Evolutionary conservation across 1,140 invertebrate species (phyloP), one percentile per base, ranked within the genome.

Genomic region (Cydia strobilella): DNA sequence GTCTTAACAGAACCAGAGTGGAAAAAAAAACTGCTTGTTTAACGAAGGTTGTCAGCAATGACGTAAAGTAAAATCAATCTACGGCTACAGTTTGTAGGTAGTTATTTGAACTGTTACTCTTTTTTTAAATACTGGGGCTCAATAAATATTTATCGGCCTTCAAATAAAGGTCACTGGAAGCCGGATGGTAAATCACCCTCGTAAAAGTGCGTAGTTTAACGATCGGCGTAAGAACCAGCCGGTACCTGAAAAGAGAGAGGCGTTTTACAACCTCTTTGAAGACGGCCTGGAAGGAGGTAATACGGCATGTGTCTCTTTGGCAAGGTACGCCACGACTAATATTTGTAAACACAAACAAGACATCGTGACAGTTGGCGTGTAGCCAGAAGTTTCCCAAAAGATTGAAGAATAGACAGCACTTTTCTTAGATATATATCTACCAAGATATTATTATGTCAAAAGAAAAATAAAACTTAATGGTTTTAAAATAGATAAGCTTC

Each of bases 301-400:
- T 35, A 69, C 23, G 39, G 74, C 75, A 48, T 63, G 72, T 80
- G 75, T 73, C 76, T 74, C 74, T n/a, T 59, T 2, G 20, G 54
- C 42, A 4, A 59, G 54, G 20, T 59, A 23, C 20, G n/a, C 23
- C 54, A 10, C 18, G 54, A 10, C 54, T 59, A 59, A 59, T 59
- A 59, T 59, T 59, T 59, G 54, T 59, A 59, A 59, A 59, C 54
- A 59, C 54, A 59, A 59, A 59, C 54, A 59, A n/a, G 54, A 20
- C 20, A n/a, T n/a, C 54, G 54, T 23, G 54, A 59, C 20, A 23
- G 18, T 23, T 59, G 54, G 54, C 54, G 7, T 59, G 6, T 10
- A 59, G 54, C 54, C 54, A 59, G 20, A 59, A 59, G 54, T 59
- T 59, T 23, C 54, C 54, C 54, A 59, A 20, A 59, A 59, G 18